Evolutionary conservation across 2,888 invertebrate genomes (phyloP), one percentile per base, ranked within the genome.

Genomic region (Acleris cristana): DNA sequence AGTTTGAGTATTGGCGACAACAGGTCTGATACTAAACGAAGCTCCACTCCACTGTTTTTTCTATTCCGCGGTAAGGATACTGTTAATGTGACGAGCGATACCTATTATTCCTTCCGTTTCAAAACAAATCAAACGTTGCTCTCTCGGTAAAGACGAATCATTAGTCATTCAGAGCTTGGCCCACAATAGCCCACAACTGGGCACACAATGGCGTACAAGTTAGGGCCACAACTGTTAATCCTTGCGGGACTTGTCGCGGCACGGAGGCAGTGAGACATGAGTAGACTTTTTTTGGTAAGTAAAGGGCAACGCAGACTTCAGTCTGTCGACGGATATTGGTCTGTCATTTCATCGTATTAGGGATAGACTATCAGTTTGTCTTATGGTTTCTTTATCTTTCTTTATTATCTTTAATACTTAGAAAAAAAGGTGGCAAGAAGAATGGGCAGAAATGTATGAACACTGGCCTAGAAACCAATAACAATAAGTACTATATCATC

Each of bases 101-200:
- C n/a, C n/a, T n/a, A n/a, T n/a, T n/a, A n/a, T 26, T 40, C 48
- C 48, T 48, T n/a, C 48, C 48, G 48, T 2, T 48, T 18, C 48
- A 8, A 48, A n/a, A 48, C 52, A 30, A 52, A 62, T 55, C 23
- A 62, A 57, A 44, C 54, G 16, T 61, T 62, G 66, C 61, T 62
- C 66, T 56, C 61, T 66, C 48, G 56, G 66, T 65, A 56, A 56
- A 65, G 61, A 56, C 60, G 54, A 55, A 52, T 66, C 66, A 62
- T 66, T 66, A 66, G 61, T 62, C 66, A 66, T 66, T 62, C 62
- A 52, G 40, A 60, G 40, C 7, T 51, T 12, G 30, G 55, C 21
- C 19, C 52, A 58, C 63, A 64, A 59, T 60, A 26, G 60, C 49
- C 23, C 54, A 60, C 64, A 65, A 59, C 52, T 59, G 64, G 44